A percentile compares a stretch with the other conserved stretches of the same genome.
phyloP scores from a whole-genome alignment of 2,888 invertebrate genomes.

The Sepiola atlantica region DNA sequence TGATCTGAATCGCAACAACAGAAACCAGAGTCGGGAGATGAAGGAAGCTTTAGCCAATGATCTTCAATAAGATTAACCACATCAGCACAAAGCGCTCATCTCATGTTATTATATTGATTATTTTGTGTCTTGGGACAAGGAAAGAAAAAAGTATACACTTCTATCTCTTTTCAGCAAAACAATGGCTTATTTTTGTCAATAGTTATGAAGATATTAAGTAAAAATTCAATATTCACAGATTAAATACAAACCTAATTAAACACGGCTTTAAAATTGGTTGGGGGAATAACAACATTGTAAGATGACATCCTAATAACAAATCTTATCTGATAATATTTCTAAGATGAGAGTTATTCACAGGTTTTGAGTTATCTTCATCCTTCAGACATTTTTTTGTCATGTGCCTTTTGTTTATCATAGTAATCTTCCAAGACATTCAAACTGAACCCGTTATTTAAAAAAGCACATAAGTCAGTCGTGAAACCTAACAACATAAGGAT shows the following conservation, averaged over 20 bases:
- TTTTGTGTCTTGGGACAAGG: neutral
- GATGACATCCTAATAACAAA: no score
- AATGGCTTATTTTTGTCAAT: neutral
- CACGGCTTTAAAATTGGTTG: neutral
- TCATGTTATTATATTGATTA: neutral
- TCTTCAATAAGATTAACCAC: neutral
- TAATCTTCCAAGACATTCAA: no score
- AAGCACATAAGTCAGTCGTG: no score
- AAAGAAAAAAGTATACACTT: neutral
- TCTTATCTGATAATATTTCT: no score
- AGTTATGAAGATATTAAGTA: neutral
- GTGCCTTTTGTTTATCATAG: no score
- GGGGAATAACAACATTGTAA: neutral
- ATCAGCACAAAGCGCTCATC: neutral
- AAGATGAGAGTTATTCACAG: no score
- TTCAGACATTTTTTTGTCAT: no score
- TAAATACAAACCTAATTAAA: neutral
- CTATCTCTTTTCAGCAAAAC: neutral
- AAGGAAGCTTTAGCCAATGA: slow-evolving; percentile 21
- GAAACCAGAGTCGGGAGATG: neutral
- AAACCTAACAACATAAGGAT: no score
- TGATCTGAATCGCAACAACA: neutral
- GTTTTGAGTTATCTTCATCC: no score
- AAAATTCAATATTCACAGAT: neutral
- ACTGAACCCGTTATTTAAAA: no score